Evolutionary conservation across 2,113 vertebrate species (phyloP).

Genomic region (Cryptotis parvus): DNA sequence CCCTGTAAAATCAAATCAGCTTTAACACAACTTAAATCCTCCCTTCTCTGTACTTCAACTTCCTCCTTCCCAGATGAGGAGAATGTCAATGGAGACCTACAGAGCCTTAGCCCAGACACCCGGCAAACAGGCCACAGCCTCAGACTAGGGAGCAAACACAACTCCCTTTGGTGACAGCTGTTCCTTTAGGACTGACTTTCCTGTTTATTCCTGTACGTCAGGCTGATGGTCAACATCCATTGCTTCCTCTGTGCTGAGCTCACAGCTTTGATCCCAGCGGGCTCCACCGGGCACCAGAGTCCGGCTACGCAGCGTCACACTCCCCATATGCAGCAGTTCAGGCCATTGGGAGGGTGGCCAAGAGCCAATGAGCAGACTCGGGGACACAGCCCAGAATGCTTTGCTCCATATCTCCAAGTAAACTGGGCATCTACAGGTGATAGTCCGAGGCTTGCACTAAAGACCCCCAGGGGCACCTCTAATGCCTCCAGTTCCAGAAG

Average conservation of each 20-base stretch:
- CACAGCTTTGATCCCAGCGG: not conserved
- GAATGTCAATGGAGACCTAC: too few relatives aligned
- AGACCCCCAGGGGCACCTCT: not conserved
- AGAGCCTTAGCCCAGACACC: too few relatives aligned
- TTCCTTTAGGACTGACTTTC: not conserved
- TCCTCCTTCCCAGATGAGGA: too few relatives aligned
- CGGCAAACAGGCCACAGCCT: too few relatives aligned
- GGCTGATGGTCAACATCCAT: too few relatives aligned
- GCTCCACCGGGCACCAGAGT: not conserved
- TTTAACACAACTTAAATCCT: too few relatives aligned
- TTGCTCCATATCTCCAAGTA: not conserved
- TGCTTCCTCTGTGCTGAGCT: too few relatives aligned
- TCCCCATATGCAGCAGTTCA: not conserved
- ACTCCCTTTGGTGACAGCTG: too few relatives aligned
- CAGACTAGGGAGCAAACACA: too few relatives aligned
- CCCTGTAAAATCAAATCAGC: too few relatives aligned
- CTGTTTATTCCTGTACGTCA: not conserved
- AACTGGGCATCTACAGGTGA: not conserved
- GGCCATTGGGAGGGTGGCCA: not conserved
- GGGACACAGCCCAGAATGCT: not conserved
- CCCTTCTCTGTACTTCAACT: too few relatives aligned
- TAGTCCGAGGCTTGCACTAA: not conserved
- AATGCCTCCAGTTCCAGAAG: not conserved
- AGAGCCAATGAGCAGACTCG: not conserved
- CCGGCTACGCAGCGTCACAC: not conserved